phyloP scores from a whole-genome alignment of 2,797 vertebrate genomes.

The Brachyrhaphis roseni region DNA sequence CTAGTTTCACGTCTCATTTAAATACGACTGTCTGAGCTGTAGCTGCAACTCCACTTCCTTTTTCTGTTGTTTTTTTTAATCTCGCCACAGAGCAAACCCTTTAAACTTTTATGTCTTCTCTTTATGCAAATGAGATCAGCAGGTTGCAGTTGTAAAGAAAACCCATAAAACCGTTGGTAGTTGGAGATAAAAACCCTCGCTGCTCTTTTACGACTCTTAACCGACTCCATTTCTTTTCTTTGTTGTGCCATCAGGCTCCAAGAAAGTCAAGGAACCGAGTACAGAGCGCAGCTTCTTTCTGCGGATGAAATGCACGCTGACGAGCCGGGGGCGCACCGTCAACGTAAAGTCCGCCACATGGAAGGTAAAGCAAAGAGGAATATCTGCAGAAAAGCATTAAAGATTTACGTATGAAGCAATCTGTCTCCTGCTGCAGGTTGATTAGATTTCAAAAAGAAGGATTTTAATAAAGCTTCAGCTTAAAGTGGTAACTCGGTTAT shows the following conservation, averaged over 20 bases:
- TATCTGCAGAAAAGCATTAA: neutral
- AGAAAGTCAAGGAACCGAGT: constrained; percentile 91
- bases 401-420: neutral
- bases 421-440: neutral
- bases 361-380: constrained; percentile 83
- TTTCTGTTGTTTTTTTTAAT: neutral
- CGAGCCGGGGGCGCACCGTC: constrained; percentile 95
- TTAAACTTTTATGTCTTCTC: neutral
- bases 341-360: constrained; percentile 98
- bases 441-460: neutral
- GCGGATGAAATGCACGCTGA: constrained; percentile 98
- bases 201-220: constrained; percentile 6
- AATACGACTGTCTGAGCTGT: neutral
- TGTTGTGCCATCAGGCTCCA: constrained; percentile 83
- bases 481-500: neutral
- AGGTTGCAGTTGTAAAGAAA: neutral
- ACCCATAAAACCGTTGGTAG: neutral
- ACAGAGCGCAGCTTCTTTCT: constrained; percentile 93
- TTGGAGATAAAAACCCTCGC: neutral
- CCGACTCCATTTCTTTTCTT: constrained; percentile 16
- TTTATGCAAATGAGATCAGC: constrained; percentile 23
- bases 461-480: constrained; percentile 5
- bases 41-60: constrained; percentile 12
- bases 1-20: constrained; percentile 3
- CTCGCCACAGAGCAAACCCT: neutral